A percentile compares a stretch with the other conserved stretches of the same genome.
phyloP scores from a whole-genome alignment of 2,113 vertebrate species.

The Sitta europaea region DNA sequence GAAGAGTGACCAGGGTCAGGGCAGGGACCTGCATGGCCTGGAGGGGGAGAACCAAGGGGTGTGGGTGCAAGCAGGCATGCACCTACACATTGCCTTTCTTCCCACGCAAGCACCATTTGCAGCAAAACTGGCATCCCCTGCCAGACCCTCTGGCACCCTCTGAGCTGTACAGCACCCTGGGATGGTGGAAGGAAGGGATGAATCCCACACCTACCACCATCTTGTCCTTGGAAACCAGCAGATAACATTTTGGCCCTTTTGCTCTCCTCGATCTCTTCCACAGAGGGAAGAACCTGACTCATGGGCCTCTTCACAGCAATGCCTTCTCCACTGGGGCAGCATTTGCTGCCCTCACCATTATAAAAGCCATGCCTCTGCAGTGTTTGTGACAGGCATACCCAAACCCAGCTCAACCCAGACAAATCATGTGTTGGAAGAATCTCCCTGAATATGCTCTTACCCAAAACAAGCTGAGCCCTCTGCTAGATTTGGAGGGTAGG shows the following conservation, averaged over 20 bases:
- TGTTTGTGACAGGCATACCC: background rate
- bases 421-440: rapidly evolving
- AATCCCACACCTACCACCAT: background rate
- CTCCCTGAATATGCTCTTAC: background rate
- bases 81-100: background rate
- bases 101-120: rapidly evolving
- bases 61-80: background rate
- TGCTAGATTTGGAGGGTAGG: background rate
- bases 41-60: background rate
- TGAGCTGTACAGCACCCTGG: background rate
- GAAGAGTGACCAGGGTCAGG: background rate
- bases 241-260: background rate
- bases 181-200: background rate
- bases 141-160: background rate
- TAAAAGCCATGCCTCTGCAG: background rate
- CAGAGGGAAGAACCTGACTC: background rate
- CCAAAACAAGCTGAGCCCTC: background rate
- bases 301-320: rapidly evolving
- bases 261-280: background rate
- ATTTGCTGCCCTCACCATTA: background rate
- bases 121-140: background rate
- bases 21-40: background rate
- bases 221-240: background rate
- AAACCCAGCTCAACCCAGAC: background rate
- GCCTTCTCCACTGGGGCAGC: background rate